Conservation (phyloP, 2,113 vertebrate species). For the Terrapene triunguis region DNA sequence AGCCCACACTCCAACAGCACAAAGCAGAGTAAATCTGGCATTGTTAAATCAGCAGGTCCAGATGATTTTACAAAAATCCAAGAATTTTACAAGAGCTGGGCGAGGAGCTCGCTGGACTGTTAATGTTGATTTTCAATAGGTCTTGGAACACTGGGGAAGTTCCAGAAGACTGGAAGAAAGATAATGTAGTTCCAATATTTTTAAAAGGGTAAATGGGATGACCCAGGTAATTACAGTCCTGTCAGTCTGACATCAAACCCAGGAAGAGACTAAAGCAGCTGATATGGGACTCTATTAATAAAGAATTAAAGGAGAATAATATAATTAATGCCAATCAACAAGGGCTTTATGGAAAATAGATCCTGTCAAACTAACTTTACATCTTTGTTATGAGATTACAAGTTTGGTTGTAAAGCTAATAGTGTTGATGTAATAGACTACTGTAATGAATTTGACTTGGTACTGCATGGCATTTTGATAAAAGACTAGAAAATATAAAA, state of each 20-base stretch:
- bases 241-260: neutral
- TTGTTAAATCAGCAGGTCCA: neutral
- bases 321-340: neutral
- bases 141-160: neutral
- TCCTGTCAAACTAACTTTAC: neutral
- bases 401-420: neutral
- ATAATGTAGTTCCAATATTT: neutral
- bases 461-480: neutral
- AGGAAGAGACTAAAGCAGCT: neutral
- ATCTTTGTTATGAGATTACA: neutral
- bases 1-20: rapidly evolving
- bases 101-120: neutral
- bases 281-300: neutral
- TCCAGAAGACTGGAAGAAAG: neutral
- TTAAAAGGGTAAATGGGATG: neutral
- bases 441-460: neutral
- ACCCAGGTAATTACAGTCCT: neutral
- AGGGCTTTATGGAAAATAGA: neutral
- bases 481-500: neutral
- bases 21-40: neutral
- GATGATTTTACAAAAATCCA: neutral
- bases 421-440: neutral
- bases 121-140: neutral
- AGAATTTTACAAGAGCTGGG: neutral
- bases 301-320: neutral